Evolutionary conservation across 2,797 vertebrate species (phyloP).

Genomic region (Acrossocheilus fasciatus): DNA sequence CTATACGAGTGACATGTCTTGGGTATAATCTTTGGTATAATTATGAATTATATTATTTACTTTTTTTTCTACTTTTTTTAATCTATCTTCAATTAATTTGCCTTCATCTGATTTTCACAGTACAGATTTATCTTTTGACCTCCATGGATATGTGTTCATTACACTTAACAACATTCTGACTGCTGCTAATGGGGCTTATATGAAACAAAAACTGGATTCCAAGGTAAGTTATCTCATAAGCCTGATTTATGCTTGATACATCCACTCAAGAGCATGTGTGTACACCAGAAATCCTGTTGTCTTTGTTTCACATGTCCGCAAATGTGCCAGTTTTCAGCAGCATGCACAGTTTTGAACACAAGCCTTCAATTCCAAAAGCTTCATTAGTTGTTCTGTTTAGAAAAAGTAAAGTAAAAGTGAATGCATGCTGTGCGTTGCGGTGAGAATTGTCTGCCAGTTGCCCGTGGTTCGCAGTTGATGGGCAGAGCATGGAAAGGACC

Average conservation of each 20-base stretch:
- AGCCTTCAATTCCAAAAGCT: no score
- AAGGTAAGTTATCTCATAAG: slow-evolving; percentile 77
- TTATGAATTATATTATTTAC: no score
- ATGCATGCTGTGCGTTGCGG: no score
- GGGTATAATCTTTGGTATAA: no score
- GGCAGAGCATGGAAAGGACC: no score
- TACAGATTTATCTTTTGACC: slow-evolving; percentile 91
- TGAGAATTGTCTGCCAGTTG: no score
- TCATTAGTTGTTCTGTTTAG: no score
- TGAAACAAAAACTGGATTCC: slow-evolving; percentile 95
- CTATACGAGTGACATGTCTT: no score
- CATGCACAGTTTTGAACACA: not conserved
- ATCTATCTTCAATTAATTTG: not conserved
- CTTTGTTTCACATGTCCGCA: not conserved
- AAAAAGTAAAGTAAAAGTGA: no score
- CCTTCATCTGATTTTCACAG: slow-evolving; percentile 68
- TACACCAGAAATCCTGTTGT: no score
- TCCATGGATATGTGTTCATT: slow-evolving; percentile 92
- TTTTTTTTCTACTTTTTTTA: not conserved
- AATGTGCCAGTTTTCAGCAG: not conserved
- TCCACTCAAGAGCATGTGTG: not conserved
- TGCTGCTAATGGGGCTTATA: slow-evolving; percentile 90
- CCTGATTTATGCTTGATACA: not conserved
- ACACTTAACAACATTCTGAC: slow-evolving; percentile 92
- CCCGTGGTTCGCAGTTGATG: no score